Conservation (phyloP, 2,888 invertebrate species). For the Apocheima hispidaria region DNA sequence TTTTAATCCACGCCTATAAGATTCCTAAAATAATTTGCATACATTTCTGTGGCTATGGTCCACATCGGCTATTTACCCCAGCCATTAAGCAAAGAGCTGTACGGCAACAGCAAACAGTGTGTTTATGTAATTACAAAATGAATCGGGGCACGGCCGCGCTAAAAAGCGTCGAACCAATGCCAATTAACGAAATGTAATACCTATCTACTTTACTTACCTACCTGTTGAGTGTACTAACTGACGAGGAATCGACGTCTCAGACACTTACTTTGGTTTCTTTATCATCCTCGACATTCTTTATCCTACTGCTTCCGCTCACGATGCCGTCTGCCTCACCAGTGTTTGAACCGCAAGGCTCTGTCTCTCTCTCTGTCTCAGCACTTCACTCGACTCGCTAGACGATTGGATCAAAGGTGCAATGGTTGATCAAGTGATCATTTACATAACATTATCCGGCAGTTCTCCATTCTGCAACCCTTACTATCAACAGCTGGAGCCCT, state of each 20-base stretch:
- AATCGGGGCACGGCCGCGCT: conserved; percentile 47
- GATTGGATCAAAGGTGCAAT: no score
- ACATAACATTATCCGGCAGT: no score
- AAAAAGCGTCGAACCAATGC: conserved; percentile 43
- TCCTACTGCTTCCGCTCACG: neutral
- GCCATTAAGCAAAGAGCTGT: conserved; percentile 30
- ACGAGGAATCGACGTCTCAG: neutral
- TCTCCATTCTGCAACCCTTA: no score
- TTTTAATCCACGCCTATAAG: no score
- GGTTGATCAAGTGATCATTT: no score
- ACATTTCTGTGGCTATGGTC: neutral
- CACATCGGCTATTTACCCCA: conserved; percentile 10
- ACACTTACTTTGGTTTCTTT: neutral
- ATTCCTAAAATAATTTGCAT: neutral
- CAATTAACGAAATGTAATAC: conserved; percentile 55
- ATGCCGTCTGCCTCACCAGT: no score
- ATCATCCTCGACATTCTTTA: neutral
- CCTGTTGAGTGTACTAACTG: neutral
- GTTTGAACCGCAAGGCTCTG: no score
- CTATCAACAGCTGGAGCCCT: no score
- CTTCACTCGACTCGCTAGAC: no score
- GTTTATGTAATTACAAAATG: conserved; percentile 44
- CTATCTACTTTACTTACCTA: conserved; percentile 33
- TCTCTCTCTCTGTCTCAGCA: no score
- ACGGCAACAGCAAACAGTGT: conserved; percentile 37